Base-by-base conservation (phyloP, 2,888 invertebrate species). In the Thereva nobilitata region DNA sequence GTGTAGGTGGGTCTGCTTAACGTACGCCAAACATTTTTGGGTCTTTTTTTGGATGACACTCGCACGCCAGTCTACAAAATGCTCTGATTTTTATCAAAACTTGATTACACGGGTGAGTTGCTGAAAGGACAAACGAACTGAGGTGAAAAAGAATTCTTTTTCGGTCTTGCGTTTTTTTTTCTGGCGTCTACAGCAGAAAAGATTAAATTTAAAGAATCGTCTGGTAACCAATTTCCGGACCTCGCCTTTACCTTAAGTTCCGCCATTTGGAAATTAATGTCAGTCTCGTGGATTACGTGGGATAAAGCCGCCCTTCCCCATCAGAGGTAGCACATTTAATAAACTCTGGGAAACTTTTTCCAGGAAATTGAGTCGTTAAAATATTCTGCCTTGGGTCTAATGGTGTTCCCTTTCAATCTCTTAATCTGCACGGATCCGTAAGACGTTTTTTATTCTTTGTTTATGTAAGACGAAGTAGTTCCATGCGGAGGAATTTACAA, bases 91-190 rank as follows among this genome's bases (percentile, higher is more conserved):
- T 59, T 59, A 59, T 59, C 59, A 59, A 59, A 45, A 59, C 38
- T 59, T 59, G 59, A 59, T 59, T 59, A 59, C 59, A 59, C 59
- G 59, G 59, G 59, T 59, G 59, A 59, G 59, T 59, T 59, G 59
- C 59, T 5, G 59, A 59, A 59, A 59, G 59, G 59, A 59, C 59
- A 59, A 59, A 59, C 37, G 59, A 59, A 47, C 42, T 59, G 59
- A 59, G 59, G 59, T 59, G 59, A 59, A 59, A 59, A 59, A 40
- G 49, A 59, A 59, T 59, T 41, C n/a, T 37, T 38, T 23, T 49
- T 49, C 42, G 4, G 7, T 3, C 23, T 41, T 9, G n/a, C 40
- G 10, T 53, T 41, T 55, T 45, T 37, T 8, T 10, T 42, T 34
- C 34, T 5, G 7, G 10, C 45, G 8, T 34, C 10, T n/a, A 35